phyloP scores from a whole-genome alignment of 2,888 invertebrate species.

The Cotesia congregata region DNA sequence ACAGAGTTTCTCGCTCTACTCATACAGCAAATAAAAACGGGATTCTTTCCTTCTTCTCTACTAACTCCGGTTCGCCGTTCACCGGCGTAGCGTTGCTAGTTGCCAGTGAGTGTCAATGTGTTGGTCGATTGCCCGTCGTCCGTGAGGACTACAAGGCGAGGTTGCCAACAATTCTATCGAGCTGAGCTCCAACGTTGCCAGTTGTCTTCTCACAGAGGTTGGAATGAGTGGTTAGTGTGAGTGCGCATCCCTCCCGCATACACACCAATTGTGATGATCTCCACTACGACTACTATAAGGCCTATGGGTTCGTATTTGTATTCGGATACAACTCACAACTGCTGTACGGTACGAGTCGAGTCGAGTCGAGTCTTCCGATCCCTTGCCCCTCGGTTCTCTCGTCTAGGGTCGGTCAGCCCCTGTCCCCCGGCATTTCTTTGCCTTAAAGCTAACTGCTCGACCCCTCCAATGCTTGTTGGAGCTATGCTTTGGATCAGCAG shows the following conservation, averaged over 20 bases:
- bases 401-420: constrained; percentile 18
- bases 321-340: constrained; percentile 35
- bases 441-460: constrained; percentile 12
- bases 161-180: too few species aligned
- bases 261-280: not conserved
- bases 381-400: constrained; percentile 14
- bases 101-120: constrained; percentile 46
- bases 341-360: not conserved
- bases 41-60: constrained; percentile 67
- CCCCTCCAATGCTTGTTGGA: constrained; percentile 40
- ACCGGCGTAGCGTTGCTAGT: constrained; percentile 55
- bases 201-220: not conserved
- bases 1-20: constrained; percentile 40
- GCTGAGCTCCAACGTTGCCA: constrained; percentile 24
- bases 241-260: not conserved
- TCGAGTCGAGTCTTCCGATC: constrained; percentile 21
- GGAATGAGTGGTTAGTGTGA: too few species aligned
- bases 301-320: not conserved
- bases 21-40: constrained; percentile 64
- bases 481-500: constrained; percentile 53
- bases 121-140: constrained; percentile 63
- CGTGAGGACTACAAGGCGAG: constrained; percentile 53
- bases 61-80: constrained; percentile 63
- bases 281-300: too few species aligned
- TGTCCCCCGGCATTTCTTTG: constrained; percentile 13